Percentiles rank a stretch among this genome's conserved stretches.
phyloP scores from a whole-genome alignment of 92 coral and sea anemone genomes.

The Epizoanthus scotinus region DNA sequence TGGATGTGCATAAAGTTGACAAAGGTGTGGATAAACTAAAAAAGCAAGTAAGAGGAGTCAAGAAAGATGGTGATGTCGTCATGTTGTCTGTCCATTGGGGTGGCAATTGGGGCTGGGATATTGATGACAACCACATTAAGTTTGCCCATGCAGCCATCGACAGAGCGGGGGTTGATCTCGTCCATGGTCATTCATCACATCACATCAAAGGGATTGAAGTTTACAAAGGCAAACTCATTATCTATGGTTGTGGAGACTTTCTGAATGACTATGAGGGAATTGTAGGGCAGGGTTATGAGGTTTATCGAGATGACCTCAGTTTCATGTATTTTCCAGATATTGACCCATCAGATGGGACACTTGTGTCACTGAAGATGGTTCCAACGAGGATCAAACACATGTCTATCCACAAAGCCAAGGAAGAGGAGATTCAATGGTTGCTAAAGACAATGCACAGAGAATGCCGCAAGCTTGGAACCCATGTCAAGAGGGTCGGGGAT shows the following conservation, averaged over 20 bases:
- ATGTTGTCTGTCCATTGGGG: constrained; percentile 87
- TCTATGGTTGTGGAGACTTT: constrained; percentile 91
- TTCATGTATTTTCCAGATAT: constrained; percentile 82
- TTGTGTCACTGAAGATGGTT: constrained; percentile 69
- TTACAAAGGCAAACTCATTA: constrained; percentile 71
- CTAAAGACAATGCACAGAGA: constrained; percentile 74
- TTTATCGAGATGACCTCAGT: constrained; percentile 69
- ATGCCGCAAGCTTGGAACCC: constrained; percentile 68
- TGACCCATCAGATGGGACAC: constrained; percentile 53
- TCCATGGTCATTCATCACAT: constrained; percentile 90
- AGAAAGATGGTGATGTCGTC: constrained; percentile 64
- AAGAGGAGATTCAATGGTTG: constrained; percentile 79
- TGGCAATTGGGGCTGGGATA: constrained; percentile 89
- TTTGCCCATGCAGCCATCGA: constrained; percentile 86
- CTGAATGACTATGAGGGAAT: constrained; percentile 85
- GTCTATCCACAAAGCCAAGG: constrained; percentile 73
- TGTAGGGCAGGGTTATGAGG: constrained; percentile 64
- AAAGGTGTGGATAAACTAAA: constrained; percentile 49
- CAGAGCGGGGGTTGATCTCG: constrained; percentile 72
- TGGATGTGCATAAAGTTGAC: constrained; percentile 56
- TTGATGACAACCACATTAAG: constrained; percentile 58
- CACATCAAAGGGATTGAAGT: constrained; percentile 85
- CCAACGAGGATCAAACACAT: constrained; percentile 79
- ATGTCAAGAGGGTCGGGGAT: constrained; percentile 59
- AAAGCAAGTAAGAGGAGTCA: constrained; percentile 51